Evolutionary conservation across 2,797 vertebrate species (phyloP), one percentile per base, ranked within the genome.

Genomic region (Tapera naevia): DNA sequence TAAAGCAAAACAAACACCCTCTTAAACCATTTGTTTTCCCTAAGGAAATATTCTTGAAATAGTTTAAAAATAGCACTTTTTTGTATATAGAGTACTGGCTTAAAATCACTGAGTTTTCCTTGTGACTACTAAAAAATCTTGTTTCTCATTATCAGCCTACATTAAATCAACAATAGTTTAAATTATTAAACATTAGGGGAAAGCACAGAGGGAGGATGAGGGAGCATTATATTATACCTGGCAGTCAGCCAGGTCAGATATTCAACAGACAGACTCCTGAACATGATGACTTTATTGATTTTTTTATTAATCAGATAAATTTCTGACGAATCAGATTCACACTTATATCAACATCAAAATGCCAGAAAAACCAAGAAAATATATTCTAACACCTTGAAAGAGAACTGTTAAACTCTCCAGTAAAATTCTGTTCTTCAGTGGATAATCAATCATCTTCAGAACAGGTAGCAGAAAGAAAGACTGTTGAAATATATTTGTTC

Each of bases 91-190:
- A 39, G 0, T 91, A 79, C 35, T 83, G 19, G 39, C 74, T 92
- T 92, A 65, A 92, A 93, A 53, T 30, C 4, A 79, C 28, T 91
- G 45, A 53, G 48, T 91, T 93, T 93, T 75, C 33, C 48, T 88
- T 3, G 1, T 80, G 54, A 32, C 27, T 88, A 69, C 30, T 81
- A 89, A 67, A 41, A 83, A 91, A 62, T 48, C 41, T 50, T 54
- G 5, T 72, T 79, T 75, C 41, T 70, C 48, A 64, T 87, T 87
- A 58, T 45, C 10, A 87, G 35, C 7, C 37, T 76, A 85, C 93
- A 88, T 80, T 32, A 82, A 88, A 82, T 70, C 17, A 45, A 66
- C 16, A 57, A 10, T 46, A 86, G 21, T 66, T 78, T 86, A 67
- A 60, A 80, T 73, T 90, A 86, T 89, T 89, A 86, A 93, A 75